Conservation (phyloP, 2,113 vertebrate genomes). For the Neopipo cinnamomea region DNA sequence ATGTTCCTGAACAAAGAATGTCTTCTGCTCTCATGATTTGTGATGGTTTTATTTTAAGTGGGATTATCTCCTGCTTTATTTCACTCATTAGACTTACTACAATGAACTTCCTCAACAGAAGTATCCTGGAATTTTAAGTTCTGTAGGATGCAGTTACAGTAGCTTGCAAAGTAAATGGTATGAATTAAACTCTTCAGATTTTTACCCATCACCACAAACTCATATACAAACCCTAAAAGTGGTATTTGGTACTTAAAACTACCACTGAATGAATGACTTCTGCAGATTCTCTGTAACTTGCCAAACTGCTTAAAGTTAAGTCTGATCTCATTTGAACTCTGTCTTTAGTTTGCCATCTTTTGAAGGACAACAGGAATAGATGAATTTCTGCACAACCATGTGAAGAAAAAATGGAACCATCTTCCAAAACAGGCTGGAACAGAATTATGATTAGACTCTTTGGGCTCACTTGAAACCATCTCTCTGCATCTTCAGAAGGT, state of each 20-base stretch:
- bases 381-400: neutral
- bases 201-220: neutral
- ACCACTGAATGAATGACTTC: neutral
- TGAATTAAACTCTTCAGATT: neutral
- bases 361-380: neutral
- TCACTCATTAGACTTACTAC: neutral
- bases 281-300: neutral
- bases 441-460: neutral
- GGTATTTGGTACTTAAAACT: neutral
- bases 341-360: neutral
- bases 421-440: neutral
- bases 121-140: neutral
- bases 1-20: neutral
- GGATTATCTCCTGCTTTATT: neutral
- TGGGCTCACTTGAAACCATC: neutral
- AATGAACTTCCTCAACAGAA: neutral
- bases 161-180: neutral
- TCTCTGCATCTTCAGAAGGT: neutral
- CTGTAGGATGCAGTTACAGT: neutral
- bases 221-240: neutral
- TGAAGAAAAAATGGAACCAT: neutral
- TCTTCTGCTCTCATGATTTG: neutral
- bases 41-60: neutral
- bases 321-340: neutral
- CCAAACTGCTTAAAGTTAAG: neutral